Evolutionary conservation across 2,888 invertebrate species (phyloP).

Genomic region (Cryptosula pallasiana): DNA sequence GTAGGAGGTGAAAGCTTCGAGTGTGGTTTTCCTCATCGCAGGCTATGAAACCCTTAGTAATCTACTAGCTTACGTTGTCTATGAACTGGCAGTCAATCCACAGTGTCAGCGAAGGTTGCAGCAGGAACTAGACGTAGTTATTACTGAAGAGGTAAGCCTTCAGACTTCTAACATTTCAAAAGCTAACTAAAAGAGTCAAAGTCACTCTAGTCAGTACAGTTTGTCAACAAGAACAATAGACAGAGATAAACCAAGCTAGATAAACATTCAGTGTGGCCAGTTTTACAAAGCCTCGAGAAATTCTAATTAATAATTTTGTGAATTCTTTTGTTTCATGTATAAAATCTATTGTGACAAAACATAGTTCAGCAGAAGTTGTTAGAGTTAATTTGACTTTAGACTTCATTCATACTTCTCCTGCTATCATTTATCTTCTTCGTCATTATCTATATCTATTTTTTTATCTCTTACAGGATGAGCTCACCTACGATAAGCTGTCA

Average conservation of each 20-base stretch:
- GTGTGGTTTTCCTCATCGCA: constrained; percentile 55
- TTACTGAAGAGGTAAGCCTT: constrained; percentile 35
- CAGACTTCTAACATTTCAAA: too few relatives aligned
- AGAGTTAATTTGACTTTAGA: too few relatives aligned
- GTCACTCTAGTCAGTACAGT: too few relatives aligned
- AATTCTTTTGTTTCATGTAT: not conserved
- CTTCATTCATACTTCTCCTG: too few relatives aligned
- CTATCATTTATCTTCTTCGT: too few relatives aligned
- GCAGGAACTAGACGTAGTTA: constrained; percentile 50
- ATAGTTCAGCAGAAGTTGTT: too few relatives aligned
- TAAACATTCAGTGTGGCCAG: not conserved
- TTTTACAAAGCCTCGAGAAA: not conserved
- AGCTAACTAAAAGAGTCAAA: too few relatives aligned
- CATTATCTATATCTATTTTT: not conserved
- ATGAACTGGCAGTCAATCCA: constrained; percentile 55
- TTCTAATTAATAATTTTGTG: not conserved
- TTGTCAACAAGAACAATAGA: not conserved
- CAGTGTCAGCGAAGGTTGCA: constrained; percentile 54
- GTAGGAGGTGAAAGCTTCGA: constrained; percentile 46
- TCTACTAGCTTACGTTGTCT: constrained; percentile 54
- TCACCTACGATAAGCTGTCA: constrained; percentile 24
- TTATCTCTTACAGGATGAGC: not conserved
- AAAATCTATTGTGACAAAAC: too few relatives aligned
- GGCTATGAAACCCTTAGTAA: constrained; percentile 59
- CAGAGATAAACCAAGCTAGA: not conserved